Evolutionary conservation across 2,113 vertebrate species (phyloP), one percentile per base, ranked within the genome.

Genomic region (Gadus macrocephalus): DNA sequence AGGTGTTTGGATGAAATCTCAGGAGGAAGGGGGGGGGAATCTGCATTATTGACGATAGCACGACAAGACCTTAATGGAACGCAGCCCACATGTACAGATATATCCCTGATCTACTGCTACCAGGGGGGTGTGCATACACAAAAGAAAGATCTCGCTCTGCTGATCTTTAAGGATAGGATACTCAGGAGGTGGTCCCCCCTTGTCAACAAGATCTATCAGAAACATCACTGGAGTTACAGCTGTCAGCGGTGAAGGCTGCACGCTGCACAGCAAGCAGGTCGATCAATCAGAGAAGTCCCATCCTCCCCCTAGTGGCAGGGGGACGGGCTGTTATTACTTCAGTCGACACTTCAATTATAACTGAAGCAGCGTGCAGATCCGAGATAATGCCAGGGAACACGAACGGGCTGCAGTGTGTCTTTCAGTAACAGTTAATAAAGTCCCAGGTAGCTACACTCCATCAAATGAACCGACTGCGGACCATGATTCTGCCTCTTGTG

Each of bases 221-320:
- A 72, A 61, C 66, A 61, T 72, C 77, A 55, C 75, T 35, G 61
- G 68, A 53, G 65, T 76, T 62, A 69, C 31, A 63, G 65, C 76
- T 70, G 56, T 75, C 68, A 75, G 17, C 4, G 67, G 38, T 8
- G 66, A 62, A 62, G 68, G 71, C 71, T 77, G 63, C 28, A 74
- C 70, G 60, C 66, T 74, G 71, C 74, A 72, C 66, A 66, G 73
- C 68, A 20, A 70, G 53, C 60, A 8, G 69, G 59, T 53, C 60
- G 22, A 84, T 88, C 86, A 81, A 79, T 89, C 79, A 74, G 42
- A 82, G 74, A 78, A 76, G 78, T 64, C 70, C 64, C 73, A 56
- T 75, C 62, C 72, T 84, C 58, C 66, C 69, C 53, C 58, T 67
- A 38, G 69, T 71, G 63, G 79, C 77, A 79, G 63, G 64, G 66